Conservation (phyloP, 2,888 invertebrate genomes). For the Chalcis sispes region DNA sequence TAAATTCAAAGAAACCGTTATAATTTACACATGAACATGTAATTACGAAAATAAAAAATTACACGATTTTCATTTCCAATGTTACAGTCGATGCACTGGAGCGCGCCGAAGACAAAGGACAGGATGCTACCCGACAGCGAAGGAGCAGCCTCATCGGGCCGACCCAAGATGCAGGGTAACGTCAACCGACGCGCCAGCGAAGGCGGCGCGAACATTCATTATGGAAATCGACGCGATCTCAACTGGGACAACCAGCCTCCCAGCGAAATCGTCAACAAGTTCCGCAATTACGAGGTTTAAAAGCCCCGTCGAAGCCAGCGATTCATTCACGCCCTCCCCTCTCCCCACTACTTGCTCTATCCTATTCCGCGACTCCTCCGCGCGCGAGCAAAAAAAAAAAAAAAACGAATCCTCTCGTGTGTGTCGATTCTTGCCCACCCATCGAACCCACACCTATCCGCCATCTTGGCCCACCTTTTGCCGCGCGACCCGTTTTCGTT, state of each 20-base stretch:
- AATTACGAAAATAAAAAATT: too few relatives aligned
- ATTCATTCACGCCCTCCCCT: neutral
- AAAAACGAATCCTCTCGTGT: neutral
- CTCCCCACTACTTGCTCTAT: neutral
- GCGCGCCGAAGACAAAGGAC: constrained; percentile 91
- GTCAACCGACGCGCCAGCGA: constrained; percentile 87
- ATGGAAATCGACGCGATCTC: constrained; percentile 76
- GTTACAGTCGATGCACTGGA: constrained; percentile 94
- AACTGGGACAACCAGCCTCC: constrained; percentile 87
- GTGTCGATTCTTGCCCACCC: neutral
- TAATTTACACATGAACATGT: too few relatives aligned
- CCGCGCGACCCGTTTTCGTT: too few relatives aligned
- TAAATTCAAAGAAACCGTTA: too few relatives aligned
- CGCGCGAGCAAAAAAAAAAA: neutral
- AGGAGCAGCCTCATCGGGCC: constrained; percentile 79
- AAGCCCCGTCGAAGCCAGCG: neutral
- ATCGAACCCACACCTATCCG: too few relatives aligned
- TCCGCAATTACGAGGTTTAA: constrained; percentile 95
- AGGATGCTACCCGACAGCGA: constrained; percentile 85
- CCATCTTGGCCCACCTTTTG: too few relatives aligned
- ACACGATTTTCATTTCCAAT: too few relatives aligned
- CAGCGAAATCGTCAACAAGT: constrained; percentile 89
- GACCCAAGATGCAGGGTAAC: constrained; percentile 72
- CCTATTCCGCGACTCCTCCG: neutral
- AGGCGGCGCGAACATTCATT: constrained; percentile 89